Evolutionary conservation across 2,797 vertebrate genomes (phyloP).

Genomic region (Danio tinwini): DNA sequence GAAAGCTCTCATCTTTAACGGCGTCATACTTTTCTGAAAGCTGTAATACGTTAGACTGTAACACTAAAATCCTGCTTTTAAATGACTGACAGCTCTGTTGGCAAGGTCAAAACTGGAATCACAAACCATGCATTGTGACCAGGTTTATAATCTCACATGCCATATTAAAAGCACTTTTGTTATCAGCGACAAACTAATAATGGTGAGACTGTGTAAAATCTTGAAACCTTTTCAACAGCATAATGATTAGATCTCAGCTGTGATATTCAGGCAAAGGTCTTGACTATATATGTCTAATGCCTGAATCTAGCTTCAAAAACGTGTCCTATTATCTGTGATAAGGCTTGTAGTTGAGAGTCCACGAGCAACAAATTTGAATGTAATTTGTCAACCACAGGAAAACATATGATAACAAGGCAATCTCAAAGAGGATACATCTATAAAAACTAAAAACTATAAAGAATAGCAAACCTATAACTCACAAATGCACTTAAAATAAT

Average conservation of each 20-base stretch:
- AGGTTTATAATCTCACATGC: neutral
- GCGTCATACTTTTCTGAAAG: neutral
- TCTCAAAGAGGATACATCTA: neutral
- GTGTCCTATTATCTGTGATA: slow-evolving; percentile 38
- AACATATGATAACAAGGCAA: slow-evolving; percentile 7
- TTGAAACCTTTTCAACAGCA: neutral
- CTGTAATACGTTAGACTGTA: neutral
- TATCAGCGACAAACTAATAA: neutral
- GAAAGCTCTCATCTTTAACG: neutral
- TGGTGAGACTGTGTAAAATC: no score
- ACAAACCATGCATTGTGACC: neutral
- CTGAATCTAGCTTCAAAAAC: neutral
- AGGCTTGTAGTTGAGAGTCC: slow-evolving; percentile 14
- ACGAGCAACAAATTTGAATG: neutral
- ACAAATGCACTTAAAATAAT: neutral
- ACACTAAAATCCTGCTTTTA: neutral
- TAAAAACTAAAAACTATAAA: neutral
- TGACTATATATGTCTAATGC: neutral
- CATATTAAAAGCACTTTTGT: neutral
- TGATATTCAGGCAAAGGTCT: slow-evolving; percentile 3
- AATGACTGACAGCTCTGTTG: neutral
- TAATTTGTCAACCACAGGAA: slow-evolving; percentile 3
- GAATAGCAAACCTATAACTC: neutral
- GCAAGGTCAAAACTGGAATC: neutral
- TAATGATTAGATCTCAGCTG: neutral